Evolutionary conservation across 2,797 vertebrate genomes (phyloP).

Genomic region (Dipus sagitta): DNA sequence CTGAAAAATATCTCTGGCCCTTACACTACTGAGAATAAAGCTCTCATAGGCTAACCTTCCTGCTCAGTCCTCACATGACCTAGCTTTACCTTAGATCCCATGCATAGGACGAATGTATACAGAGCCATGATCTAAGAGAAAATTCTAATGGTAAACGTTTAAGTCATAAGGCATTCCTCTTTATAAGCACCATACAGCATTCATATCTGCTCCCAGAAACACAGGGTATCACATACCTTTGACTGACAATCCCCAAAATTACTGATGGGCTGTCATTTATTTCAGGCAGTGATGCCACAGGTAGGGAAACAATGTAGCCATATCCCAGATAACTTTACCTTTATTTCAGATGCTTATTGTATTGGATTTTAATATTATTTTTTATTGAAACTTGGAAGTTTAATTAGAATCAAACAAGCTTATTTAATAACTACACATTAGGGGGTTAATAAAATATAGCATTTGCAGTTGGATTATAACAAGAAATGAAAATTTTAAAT

Average conservation of each 20-base stretch:
- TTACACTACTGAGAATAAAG: not conserved
- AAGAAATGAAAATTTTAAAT: conserved; percentile 10
- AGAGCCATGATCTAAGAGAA: not conserved
- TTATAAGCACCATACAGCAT: not conserved
- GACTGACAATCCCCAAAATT: not conserved
- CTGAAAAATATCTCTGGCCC: not conserved
- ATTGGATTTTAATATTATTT: not conserved
- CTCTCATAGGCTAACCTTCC: not conserved
- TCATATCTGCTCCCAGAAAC: not conserved
- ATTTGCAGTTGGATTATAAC: not conserved
- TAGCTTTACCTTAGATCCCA: not conserved
- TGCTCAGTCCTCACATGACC: not conserved
- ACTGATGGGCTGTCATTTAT: not conserved
- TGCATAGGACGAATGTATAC: not conserved
- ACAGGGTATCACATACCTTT: not conserved
- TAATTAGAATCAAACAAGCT: not conserved
- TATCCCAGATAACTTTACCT: not conserved
- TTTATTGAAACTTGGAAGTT: conserved; percentile 8
- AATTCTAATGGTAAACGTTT: not conserved
- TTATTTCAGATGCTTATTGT: not conserved
- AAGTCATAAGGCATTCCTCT: not conserved
- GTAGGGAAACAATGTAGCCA: not conserved
- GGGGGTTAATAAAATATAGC: not conserved
- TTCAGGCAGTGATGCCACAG: not conserved
- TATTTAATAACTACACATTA: not conserved